These are phyloP conservation scores for Periplaneta americana DNA, from an alignment of 1,140 invertebrate species.

Conservation along the genomic window DNA sequence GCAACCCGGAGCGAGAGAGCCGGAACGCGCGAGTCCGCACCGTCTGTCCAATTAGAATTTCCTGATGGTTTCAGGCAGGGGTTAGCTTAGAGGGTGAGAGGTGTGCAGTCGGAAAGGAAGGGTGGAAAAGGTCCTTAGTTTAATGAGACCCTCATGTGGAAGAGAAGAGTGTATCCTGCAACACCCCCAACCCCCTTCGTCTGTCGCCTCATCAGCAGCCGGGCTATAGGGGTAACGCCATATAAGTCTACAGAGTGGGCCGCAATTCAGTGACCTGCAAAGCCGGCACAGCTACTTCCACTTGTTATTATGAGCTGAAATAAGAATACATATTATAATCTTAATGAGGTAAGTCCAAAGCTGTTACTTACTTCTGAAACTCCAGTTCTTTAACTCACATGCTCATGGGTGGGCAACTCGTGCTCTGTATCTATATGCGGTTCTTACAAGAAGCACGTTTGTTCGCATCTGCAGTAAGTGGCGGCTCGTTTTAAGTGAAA, in stretches of 20 bases:
- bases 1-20: not conserved
- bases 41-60: constrained; percentile 8
- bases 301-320: too few relatives aligned
- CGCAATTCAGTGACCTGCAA: not conserved
- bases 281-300: too few relatives aligned
- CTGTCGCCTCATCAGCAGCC: not conserved
- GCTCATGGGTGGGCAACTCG: too few relatives aligned
- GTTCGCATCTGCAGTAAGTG: too few relatives aligned
- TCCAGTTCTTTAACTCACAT: too few relatives aligned
- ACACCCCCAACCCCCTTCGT: not conserved
- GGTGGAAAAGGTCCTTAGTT: constrained; percentile 1
- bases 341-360: too few relatives aligned
- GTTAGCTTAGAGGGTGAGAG: not conserved
- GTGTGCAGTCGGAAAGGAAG: not conserved
- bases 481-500: too few relatives aligned
- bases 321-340: too few relatives aligned
- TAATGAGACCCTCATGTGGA: constrained; percentile 9
- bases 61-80: not conserved
- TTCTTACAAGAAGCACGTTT: too few relatives aligned
- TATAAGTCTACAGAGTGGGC: not conserved
- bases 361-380: too few relatives aligned
- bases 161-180: not conserved
- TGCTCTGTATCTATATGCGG: too few relatives aligned
- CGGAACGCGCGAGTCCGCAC: not conserved
- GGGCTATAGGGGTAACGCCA: not conserved